Conservation (phyloP, 2,113 vertebrate species). For the Murina feae region DNA sequence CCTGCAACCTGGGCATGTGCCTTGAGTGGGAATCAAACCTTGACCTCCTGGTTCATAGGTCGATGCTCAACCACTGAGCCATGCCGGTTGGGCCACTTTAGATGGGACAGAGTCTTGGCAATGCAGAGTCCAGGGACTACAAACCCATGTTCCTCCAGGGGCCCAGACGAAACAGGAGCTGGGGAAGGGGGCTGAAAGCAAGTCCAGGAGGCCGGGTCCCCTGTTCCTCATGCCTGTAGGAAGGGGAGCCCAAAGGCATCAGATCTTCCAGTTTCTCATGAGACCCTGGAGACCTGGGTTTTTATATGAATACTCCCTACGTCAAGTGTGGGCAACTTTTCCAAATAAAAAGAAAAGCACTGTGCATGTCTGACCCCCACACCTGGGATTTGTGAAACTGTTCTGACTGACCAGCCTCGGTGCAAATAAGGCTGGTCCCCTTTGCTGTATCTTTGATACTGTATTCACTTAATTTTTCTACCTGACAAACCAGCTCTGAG, state of each 20-base stretch:
- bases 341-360: neutral
- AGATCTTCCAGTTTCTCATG: neutral
- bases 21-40: too few relatives aligned
- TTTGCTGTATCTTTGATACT: neutral
- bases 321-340: neutral
- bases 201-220: too few relatives aligned
- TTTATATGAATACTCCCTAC: neutral
- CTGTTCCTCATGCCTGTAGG: fast-evolving
- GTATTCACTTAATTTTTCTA: neutral
- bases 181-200: fast-evolving
- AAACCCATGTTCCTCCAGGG: fast-evolving
- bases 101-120: neutral
- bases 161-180: neutral
- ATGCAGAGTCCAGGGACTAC: neutral
- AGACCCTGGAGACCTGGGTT: neutral
- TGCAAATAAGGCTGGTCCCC: neutral
- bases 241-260: neutral
- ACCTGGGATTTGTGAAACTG: neutral
- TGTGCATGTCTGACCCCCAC: neutral
- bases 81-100: too few relatives aligned
- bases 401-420: neutral
- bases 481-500: neutral
- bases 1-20: too few relatives aligned
- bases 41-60: too few relatives aligned
- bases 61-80: too few relatives aligned